Evolutionary conservation across 2,797 vertebrate genomes (phyloP).

Genomic region (Paedocypris micromegethes): DNA sequence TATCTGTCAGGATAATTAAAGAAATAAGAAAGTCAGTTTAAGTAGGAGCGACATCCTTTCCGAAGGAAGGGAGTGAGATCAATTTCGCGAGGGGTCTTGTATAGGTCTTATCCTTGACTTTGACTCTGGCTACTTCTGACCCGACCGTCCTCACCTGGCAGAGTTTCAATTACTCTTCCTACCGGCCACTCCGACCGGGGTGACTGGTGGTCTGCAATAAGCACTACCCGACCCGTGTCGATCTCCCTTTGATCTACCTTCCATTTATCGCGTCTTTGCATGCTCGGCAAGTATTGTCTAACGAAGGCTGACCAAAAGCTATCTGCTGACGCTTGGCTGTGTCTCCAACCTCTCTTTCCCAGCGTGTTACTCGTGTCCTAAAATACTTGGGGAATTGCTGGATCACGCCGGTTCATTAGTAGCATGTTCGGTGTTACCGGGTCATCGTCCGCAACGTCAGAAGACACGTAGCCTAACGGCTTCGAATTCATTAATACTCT

Average conservation of each 20-base stretch:
- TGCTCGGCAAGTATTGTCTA: constrained; percentile 7
- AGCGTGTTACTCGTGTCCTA: not conserved
- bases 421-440: constrained; percentile 9
- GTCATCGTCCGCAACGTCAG: constrained; percentile 12
- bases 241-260: not conserved
- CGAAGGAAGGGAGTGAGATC: not conserved
- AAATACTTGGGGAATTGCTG: not conserved
- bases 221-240: not conserved
- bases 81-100: not conserved
- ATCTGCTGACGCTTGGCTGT: constrained; percentile 5
- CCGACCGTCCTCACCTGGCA: not conserved
- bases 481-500: constrained; percentile 21
- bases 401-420: not conserved
- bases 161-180: not conserved
- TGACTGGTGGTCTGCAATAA: not conserved
- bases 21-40: too few species aligned
- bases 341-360: not conserved
- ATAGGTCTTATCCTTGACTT: not conserved
- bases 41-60: too few species aligned
- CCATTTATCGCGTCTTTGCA: constrained; percentile 19
- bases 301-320: constrained; percentile 20
- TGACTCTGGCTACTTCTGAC: too few species aligned
- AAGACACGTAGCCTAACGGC: not conserved
- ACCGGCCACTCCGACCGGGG: not conserved
- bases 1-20: too few species aligned